These are phyloP conservation scores for Threskiornis aethiopicus DNA, from an alignment of 2,797 vertebrate genomes.

Conservation along the genomic window DNA sequence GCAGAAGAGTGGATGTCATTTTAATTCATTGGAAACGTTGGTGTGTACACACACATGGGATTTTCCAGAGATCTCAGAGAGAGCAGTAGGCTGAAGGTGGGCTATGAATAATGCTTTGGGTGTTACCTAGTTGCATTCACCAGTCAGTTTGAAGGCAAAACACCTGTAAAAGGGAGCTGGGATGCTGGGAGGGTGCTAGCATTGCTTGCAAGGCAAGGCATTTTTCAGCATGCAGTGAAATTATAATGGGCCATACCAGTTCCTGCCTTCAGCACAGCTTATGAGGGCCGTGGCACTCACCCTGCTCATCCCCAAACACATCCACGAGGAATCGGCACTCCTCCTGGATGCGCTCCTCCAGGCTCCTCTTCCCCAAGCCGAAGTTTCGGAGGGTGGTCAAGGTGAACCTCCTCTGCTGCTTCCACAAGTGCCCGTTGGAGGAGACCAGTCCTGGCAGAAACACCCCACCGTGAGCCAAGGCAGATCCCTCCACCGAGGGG, in stretches of 20 bases:
- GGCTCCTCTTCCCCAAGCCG: constrained; percentile 75
- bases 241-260: rapidly evolving
- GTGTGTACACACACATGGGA: rapidly evolving
- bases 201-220: rapidly evolving
- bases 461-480: rapidly evolving
- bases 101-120: background rate
- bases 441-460: constrained; percentile 25
- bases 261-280: background rate
- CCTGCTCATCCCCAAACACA: constrained; percentile 58
- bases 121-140: background rate
- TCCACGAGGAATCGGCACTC: constrained; percentile 56
- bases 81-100: background rate
- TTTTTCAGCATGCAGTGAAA: background rate
- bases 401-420: constrained; percentile 77
- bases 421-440: constrained; percentile 73
- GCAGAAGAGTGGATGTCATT: rapidly evolving
- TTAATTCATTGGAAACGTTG: background rate
- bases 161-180: background rate
- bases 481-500: rapidly evolving
- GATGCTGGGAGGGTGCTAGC: background rate
- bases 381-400: constrained; percentile 74
- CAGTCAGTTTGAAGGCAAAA: background rate
- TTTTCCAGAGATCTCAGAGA: background rate
- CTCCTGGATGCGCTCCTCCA: constrained; percentile 75
- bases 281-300: background rate